Conservation (phyloP, 2,888 invertebrate species). For the Acrocyrtus sp. region DNA sequence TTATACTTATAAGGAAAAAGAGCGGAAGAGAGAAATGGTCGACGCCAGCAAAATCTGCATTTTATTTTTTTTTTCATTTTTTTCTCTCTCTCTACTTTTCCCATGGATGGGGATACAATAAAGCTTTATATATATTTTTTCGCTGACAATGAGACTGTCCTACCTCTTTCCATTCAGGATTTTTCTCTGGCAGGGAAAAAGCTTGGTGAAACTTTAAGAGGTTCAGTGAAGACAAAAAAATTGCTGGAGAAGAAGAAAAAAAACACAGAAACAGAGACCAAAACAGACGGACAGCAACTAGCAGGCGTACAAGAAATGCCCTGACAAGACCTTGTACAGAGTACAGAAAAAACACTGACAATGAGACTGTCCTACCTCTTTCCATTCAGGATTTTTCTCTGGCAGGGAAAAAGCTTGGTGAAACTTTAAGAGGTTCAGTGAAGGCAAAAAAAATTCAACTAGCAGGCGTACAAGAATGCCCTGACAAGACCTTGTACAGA, state of each 20-base stretch:
- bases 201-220: too few species aligned
- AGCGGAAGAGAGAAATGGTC: constrained; percentile 18
- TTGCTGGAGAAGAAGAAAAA: too few species aligned
- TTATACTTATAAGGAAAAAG: background rate
- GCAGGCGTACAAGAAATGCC: too few species aligned
- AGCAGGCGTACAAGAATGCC: too few species aligned
- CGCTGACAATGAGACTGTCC: constrained; percentile 3
- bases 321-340: constrained; percentile 17
- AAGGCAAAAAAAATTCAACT: too few species aligned
- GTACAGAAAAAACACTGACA: constrained; percentile 7
- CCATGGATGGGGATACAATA: background rate
- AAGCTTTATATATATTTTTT: constrained; percentile 7
- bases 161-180: too few species aligned
- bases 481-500: constrained; percentile 17
- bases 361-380: background rate
- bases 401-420: too few species aligned
- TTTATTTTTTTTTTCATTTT: constrained; percentile 3
- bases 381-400: too few species aligned
- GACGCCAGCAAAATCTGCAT: constrained; percentile 41
- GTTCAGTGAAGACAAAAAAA: too few species aligned
- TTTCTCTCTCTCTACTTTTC: background rate
- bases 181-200: too few species aligned
- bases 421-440: too few species aligned
- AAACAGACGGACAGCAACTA: constrained; percentile 1
- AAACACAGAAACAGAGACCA: background rate